Conservation (phyloP, 2,797 vertebrate species). For the Serranus cabrilla region DNA sequence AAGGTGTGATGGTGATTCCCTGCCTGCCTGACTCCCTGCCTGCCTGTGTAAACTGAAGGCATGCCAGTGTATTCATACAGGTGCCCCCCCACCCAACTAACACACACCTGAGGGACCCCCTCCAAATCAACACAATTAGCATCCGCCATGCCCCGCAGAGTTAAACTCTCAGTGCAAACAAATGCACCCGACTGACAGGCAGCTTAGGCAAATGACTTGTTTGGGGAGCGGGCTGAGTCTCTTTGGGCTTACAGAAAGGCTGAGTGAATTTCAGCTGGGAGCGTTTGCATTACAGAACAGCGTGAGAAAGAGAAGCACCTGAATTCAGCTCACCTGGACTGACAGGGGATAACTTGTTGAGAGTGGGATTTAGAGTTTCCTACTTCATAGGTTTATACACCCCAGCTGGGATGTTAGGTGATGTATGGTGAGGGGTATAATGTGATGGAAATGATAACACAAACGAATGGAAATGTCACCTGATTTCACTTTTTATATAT, state of each 20-base stretch:
- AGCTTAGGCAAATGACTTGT: constrained; percentile 79
- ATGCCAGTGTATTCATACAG: constrained; percentile 70
- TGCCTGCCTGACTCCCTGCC: constrained; percentile 59
- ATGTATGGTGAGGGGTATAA: constrained; percentile 20
- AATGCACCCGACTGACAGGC: constrained; percentile 74
- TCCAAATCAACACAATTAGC: constrained; percentile 79
- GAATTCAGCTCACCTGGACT: constrained; percentile 65
- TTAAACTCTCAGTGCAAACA: constrained; percentile 78
- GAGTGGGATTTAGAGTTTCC: constrained; percentile 55
- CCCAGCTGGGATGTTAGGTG: constrained; percentile 31
- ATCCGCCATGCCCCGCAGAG: constrained; percentile 76
- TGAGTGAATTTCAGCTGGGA: constrained; percentile 67
- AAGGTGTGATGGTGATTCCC: constrained; percentile 68
- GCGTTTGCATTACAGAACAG: constrained; percentile 71
- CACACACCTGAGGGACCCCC: constrained; percentile 80
- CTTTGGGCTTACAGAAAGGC: constrained; percentile 56
- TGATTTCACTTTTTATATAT: no score
- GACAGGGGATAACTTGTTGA: constrained; percentile 48
- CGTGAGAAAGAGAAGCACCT: constrained; percentile 73
- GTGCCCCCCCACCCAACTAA: constrained; percentile 56
- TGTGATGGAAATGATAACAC: constrained; percentile 20
- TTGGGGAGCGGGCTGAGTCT: constrained; percentile 68
- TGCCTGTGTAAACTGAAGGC: constrained; percentile 68
- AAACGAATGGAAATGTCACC: constrained; percentile 10
- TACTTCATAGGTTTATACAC: constrained; percentile 29